These are phyloP conservation scores for Anastrepha ludens DNA, from an alignment of 1,140 invertebrate genomes.

Conservation along the genomic window DNA sequence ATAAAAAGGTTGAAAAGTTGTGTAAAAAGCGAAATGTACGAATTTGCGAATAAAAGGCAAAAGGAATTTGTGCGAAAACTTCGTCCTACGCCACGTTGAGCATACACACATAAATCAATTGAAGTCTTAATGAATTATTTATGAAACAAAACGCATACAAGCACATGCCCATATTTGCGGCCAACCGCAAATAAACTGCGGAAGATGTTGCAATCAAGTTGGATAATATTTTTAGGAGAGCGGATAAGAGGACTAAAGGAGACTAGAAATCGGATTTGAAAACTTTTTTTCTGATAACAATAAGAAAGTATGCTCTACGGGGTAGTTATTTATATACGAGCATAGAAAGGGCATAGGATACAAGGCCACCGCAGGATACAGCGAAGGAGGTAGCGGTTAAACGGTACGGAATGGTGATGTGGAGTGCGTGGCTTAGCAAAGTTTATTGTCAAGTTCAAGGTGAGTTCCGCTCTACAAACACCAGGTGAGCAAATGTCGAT, in stretches of 20 bases:
- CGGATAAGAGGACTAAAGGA: neutral
- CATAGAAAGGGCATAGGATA: too few species aligned
- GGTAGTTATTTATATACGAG: too few species aligned
- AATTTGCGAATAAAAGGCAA: constrained; percentile 2
- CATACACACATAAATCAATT: constrained; percentile 42
- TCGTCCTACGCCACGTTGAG: neutral
- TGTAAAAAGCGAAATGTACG: neutral
- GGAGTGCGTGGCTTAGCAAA: neutral
- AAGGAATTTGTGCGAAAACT: neutral
- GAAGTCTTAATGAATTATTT: constrained; percentile 52
- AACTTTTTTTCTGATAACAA: neutral
- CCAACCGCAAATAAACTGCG: constrained; percentile 44
- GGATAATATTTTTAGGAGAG: constrained; percentile 17
- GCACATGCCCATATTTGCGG: neutral
- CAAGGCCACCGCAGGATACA: too few species aligned
- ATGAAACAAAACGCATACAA: constrained; percentile 40
- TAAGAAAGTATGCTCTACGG: neutral
- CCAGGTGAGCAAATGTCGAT: neutral
- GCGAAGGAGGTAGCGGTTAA: neutral
- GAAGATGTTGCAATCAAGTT: constrained; percentile 25
- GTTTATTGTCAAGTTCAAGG: constrained; percentile 16
- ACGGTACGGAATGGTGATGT: neutral
- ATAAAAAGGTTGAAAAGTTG: neutral
- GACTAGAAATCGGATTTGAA: neutral
- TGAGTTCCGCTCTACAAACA: neutral